These are phyloP conservation scores for Cynaeus angustus DNA, from an alignment of 2,888 invertebrate species.

Conservation along the genomic window DNA sequence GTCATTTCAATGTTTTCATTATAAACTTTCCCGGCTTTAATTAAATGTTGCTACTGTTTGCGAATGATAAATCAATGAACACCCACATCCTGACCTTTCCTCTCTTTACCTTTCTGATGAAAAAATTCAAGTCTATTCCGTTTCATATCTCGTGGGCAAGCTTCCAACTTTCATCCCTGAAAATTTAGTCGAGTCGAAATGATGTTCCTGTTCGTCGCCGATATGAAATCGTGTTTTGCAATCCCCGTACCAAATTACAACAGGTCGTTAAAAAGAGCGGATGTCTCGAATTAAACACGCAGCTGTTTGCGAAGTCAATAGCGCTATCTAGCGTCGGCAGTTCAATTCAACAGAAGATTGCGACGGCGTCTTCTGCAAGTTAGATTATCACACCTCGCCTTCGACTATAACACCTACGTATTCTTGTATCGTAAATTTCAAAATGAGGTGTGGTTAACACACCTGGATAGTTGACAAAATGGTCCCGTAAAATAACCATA, in stretches of 20 bases:
- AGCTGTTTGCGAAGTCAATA: constrained; percentile 27
- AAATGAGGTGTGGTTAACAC: constrained; percentile 34
- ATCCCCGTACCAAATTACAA: constrained; percentile 19
- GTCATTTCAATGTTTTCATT: no score
- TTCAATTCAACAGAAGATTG: constrained; percentile 29
- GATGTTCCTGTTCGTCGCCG: constrained; percentile 7
- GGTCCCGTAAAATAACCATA: constrained; percentile 24
- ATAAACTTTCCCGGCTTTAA: no score
- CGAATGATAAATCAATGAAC: no score
- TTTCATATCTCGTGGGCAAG: constrained; percentile 12
- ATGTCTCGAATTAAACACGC: constrained; percentile 20
- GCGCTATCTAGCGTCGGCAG: constrained; percentile 40
- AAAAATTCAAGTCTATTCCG: not conserved
- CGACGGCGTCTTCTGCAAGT: constrained; percentile 37
- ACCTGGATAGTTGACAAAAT: constrained; percentile 16
- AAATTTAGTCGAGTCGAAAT: constrained; percentile 1
- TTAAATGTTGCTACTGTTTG: no score
- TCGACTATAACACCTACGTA: constrained; percentile 39
- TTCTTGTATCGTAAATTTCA: constrained; percentile 32
- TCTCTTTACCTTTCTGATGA: not conserved
- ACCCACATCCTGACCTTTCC: not conserved
- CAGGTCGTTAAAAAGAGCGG: constrained; percentile 29
- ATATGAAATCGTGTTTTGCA: constrained; percentile 18
- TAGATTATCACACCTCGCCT: constrained; percentile 38
- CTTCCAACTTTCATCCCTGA: constrained; percentile 11